Evolutionary conservation across 2,888 invertebrate species (phyloP).

Genomic region (Diaprepes abbreviatus): DNA sequence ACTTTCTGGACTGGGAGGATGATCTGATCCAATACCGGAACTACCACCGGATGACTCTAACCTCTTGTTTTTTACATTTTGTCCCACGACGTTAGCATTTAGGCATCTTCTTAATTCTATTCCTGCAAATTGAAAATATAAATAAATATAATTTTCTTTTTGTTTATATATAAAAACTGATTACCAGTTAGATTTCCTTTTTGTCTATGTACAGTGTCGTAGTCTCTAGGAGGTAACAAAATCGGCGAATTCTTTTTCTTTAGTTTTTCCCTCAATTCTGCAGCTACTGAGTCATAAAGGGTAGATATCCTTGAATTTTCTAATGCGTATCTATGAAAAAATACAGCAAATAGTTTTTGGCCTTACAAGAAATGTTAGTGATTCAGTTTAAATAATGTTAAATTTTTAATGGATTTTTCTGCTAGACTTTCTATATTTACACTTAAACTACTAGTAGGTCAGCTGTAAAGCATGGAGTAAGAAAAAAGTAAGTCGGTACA

Average conservation of each 20-base stretch:
- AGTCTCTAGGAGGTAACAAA: conserved; percentile 92
- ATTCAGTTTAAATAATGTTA: too few relatives aligned
- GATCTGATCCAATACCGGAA: conserved; percentile 90
- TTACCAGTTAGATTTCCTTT: conserved; percentile 79
- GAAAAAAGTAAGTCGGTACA: too few relatives aligned
- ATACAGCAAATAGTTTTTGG: too few relatives aligned
- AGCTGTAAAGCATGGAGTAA: too few relatives aligned
- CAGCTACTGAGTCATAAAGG: conserved; percentile 91
- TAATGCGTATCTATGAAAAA: conserved; percentile 64
- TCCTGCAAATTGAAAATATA: conserved; percentile 60
- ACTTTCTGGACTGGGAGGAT: conserved; percentile 85
- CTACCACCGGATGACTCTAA: conserved; percentile 76
- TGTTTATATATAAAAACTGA: too few relatives aligned
- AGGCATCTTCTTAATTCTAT: conserved; percentile 79
- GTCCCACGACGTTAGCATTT: conserved; percentile 78
- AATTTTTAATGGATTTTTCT: too few relatives aligned
- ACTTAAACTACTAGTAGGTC: too few relatives aligned
- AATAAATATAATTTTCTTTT: too few relatives aligned
- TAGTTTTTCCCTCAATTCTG: conserved; percentile 87
- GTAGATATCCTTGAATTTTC: conserved; percentile 74
- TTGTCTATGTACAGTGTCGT: conserved; percentile 90
- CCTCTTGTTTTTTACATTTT: conserved; percentile 64
- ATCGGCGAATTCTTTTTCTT: conserved; percentile 75
- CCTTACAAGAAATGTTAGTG: too few relatives aligned
- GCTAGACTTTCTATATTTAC: too few relatives aligned